These are phyloP conservation scores for Galendromus occidentalis DNA, from an alignment of 1,140 invertebrate genomes.

Conservation along the genomic window DNA sequence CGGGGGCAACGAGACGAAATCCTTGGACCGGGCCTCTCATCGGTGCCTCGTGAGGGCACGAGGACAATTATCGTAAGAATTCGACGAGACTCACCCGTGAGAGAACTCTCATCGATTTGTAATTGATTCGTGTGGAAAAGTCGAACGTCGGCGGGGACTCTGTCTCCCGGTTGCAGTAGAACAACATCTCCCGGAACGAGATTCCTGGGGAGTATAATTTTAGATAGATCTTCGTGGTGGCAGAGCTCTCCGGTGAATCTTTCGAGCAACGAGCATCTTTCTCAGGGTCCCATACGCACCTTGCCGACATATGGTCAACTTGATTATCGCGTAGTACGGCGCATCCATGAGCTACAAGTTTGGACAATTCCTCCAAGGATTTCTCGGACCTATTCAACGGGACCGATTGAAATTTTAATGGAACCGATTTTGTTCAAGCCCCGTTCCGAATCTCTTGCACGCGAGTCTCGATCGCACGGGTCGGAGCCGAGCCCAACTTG, in stretches of 20 bases:
- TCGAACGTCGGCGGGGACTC: constrained; percentile 84
- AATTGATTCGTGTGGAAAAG: constrained; percentile 68
- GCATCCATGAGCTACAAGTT: constrained; percentile 60
- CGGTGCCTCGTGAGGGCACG: no score
- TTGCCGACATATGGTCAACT: constrained; percentile 14
- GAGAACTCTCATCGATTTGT: constrained; percentile 90
- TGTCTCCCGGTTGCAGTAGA: constrained; percentile 72
- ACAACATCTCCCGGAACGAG: constrained; percentile 96
- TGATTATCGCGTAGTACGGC: neutral
- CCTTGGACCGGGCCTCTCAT: no score
- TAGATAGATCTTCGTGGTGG: no score
- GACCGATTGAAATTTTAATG: no score
- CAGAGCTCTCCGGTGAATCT: constrained; percentile 68
- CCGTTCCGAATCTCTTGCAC: no score
- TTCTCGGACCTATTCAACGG: constrained; percentile 95
- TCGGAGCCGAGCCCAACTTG: neutral
- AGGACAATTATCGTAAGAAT: no score
- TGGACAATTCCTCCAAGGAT: constrained; percentile 93
- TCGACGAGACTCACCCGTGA: constrained; percentile 57
- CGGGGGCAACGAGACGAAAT: no score
- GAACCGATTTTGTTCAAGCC: no score
- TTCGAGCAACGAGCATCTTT: constrained; percentile 42
- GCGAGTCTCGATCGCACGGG: neutral
- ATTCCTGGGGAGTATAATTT: constrained; percentile 74
- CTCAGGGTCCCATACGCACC: neutral